Evolutionary conservation across 2,797 vertebrate species (phyloP).

Genomic region (Eulemur albifrons): DNA sequence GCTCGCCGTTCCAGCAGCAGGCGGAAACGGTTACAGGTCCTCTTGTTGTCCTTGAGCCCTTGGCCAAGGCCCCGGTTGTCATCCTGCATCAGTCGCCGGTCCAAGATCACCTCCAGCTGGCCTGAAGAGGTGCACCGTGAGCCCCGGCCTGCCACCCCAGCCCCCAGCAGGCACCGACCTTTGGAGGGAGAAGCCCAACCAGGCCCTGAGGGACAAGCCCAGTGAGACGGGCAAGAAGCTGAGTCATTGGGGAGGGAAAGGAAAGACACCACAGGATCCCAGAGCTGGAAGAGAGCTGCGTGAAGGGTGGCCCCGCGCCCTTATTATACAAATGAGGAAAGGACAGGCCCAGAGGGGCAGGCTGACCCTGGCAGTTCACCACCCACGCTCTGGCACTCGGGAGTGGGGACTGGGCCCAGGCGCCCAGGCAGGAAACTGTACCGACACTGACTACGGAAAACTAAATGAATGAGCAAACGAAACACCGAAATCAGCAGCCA

Average conservation of each 20-base stretch:
- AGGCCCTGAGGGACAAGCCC: not conserved
- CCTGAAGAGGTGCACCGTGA: conserved; percentile 83
- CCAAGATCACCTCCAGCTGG: conserved; percentile 97
- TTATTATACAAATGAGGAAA: not conserved
- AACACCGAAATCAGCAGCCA: not conserved
- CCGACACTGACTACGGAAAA: not conserved
- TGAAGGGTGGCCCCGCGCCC: accelerated
- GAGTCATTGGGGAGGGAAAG: not conserved
- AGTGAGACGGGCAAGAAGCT: not conserved
- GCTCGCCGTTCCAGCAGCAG: conserved; percentile 92
- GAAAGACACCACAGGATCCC: too few species aligned
- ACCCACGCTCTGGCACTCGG: accelerated
- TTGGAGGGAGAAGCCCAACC: not conserved
- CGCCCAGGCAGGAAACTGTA: not conserved
- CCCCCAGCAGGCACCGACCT: not conserved
- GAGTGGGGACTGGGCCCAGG: not conserved
- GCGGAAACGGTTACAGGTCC: conserved; percentile 93
- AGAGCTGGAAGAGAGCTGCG: not conserved
- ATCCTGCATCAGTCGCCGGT: conserved; percentile 97
- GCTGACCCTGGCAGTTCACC: not conserved
- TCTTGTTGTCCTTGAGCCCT: conserved; percentile 98
- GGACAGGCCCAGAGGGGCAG: too few species aligned
- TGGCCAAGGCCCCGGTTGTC: conserved; percentile 98
- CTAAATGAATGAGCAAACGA: not conserved
- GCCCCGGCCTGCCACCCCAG: not conserved